Evolutionary conservation across 2,113 vertebrate species (phyloP).

Genomic region (Misgurnus mizolepis): DNA sequence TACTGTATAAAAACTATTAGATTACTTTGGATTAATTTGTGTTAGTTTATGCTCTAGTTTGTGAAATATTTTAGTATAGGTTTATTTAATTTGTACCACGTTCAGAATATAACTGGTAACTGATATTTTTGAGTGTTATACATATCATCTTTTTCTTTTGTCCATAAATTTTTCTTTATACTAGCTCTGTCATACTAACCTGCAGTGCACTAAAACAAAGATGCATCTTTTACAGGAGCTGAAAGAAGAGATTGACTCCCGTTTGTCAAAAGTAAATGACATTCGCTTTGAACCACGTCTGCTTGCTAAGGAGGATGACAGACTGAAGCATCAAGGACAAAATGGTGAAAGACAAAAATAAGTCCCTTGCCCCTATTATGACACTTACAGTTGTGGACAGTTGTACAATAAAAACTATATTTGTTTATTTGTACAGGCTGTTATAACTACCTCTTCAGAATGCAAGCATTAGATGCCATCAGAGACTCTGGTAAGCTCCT

Average conservation of each 20-base stretch:
- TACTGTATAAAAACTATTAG: too few relatives aligned
- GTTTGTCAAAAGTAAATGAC: constrained; percentile 86
- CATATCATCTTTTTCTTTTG: too few relatives aligned
- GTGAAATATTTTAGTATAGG: too few relatives aligned
- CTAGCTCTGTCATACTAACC: neutral
- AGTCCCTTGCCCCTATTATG: neutral
- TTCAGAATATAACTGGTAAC: neutral
- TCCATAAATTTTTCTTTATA: too few relatives aligned
- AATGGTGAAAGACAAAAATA: constrained; percentile 65
- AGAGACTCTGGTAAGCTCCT: constrained; percentile 80
- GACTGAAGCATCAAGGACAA: constrained; percentile 73
- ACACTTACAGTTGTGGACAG: neutral
- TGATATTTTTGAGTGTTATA: too few relatives aligned
- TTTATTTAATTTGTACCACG: too few relatives aligned
- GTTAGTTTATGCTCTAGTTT: neutral
- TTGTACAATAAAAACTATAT: neutral
- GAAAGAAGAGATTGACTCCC: constrained; percentile 88
- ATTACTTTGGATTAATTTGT: too few relatives aligned
- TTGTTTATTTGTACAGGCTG: constrained; percentile 73
- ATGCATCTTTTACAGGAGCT: constrained; percentile 75
- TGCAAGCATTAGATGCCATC: constrained; percentile 92
- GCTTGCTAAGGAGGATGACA: constrained; percentile 79
- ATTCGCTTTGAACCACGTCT: constrained; percentile 89
- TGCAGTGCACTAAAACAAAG: neutral
- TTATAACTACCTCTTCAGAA: constrained; percentile 89